phyloP scores from a whole-genome alignment of 2,797 vertebrate species.

The Melopsittacus undulatus region DNA sequence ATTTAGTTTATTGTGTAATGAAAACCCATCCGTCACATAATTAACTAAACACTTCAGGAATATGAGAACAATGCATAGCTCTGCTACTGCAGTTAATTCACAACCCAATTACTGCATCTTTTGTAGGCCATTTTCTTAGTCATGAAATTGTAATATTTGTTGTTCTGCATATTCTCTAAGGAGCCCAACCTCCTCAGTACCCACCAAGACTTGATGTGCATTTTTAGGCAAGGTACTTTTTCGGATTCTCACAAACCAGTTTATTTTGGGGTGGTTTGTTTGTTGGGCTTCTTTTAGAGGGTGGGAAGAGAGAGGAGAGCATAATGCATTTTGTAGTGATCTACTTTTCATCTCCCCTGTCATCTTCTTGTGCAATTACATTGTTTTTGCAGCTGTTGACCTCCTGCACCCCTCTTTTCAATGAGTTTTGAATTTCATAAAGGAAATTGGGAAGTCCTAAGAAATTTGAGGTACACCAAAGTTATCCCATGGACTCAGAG shows the following conservation, averaged over 20 bases:
- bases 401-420: not conserved
- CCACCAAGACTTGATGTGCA: not conserved
- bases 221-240: not conserved
- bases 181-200: not conserved
- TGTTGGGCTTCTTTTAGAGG: not conserved
- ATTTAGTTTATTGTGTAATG: not conserved
- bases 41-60: not conserved
- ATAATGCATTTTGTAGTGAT: not conserved
- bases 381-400: not conserved
- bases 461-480: not conserved
- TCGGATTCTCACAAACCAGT: not conserved
- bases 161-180: not conserved
- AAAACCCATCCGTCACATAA: not conserved
- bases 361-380: not conserved
- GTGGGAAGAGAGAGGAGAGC: not conserved
- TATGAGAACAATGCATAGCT: not conserved
- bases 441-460: not conserved
- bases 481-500: not conserved
- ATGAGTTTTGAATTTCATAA: not conserved
- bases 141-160: not conserved
- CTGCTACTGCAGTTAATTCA: not conserved
- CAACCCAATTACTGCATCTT: not conserved
- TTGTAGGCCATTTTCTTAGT: not conserved
- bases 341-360: not conserved
- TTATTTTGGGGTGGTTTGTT: not conserved